These are phyloP conservation scores for Tiliacea aurago DNA, from an alignment of 2,888 invertebrate genomes.

Conservation along the genomic window DNA sequence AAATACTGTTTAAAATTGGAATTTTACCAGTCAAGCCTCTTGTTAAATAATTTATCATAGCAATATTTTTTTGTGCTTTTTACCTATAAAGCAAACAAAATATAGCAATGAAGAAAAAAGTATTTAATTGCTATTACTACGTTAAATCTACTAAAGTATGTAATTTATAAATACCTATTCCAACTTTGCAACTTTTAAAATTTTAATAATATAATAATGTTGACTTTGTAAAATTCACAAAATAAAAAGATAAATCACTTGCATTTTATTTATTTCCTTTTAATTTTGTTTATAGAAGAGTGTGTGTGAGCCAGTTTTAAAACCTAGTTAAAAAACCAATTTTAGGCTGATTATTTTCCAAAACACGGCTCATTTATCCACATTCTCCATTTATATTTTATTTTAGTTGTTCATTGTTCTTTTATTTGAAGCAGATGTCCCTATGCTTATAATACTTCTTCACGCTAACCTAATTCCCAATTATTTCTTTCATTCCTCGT, in stretches of 20 bases:
- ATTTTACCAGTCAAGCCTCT: not conserved
- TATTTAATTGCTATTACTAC: not conserved
- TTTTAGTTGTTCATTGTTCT: not conserved
- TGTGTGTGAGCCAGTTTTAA: too few species aligned
- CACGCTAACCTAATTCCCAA: not conserved
- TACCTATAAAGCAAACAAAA: too few species aligned
- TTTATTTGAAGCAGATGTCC: not conserved
- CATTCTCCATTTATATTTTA: too few species aligned
- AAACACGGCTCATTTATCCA: too few species aligned
- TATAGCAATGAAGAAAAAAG: not conserved
- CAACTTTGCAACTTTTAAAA: not conserved
- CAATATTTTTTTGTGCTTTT: too few species aligned
- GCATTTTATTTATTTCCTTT: too few species aligned
- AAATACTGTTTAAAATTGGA: too few species aligned
- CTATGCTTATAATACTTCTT: not conserved
- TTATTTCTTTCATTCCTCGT: slow-evolving; percentile 11
- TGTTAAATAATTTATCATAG: not conserved
- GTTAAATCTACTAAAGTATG: not conserved
- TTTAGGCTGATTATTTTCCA: too few species aligned
- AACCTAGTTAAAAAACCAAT: too few species aligned
- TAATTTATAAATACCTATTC: not conserved
- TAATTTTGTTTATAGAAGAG: too few species aligned
- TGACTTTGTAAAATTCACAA: not conserved
- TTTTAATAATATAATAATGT: not conserved
- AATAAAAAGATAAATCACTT: too few species aligned